Conservation (phyloP, 2,113 vertebrate species). For the Cynocephalus volans region DNA sequence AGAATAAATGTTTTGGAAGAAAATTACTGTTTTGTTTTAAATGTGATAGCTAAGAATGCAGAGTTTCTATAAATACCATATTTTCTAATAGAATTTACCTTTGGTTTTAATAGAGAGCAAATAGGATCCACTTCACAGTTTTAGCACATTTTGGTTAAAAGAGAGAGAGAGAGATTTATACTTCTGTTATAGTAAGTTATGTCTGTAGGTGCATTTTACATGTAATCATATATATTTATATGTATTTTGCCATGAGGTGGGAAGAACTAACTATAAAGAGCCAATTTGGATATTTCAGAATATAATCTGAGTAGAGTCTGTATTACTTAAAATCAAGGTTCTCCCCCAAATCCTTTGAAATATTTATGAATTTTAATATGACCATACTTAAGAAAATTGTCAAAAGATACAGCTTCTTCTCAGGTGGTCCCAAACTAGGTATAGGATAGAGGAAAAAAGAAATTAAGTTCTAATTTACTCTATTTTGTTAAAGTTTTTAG, state of each 20-base stretch:
- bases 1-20: constrained; percentile 38
- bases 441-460: not conserved
- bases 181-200: constrained; percentile 49
- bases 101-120: constrained; percentile 19
- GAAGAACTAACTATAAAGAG: constrained; percentile 37
- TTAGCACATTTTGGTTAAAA: constrained; percentile 36
- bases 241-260: not conserved
- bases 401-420: not conserved
- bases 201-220: not conserved
- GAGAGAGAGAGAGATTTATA: not conserved
- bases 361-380: constrained; percentile 52
- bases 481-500: not conserved
- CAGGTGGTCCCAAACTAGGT: not conserved
- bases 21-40: constrained; percentile 50
- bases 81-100: constrained; percentile 41
- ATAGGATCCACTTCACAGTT: not conserved
- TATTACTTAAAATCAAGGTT: constrained; percentile 35
- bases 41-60: not conserved
- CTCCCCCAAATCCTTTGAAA: not conserved
- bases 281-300: constrained; percentile 4
- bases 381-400: not conserved
- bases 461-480: not conserved
- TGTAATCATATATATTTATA: not conserved
- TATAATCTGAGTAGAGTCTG: not conserved
- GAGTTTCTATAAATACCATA: not conserved